phyloP scores from a whole-genome alignment of 2,797 vertebrate species.

The Limosa lapponica region DNA sequence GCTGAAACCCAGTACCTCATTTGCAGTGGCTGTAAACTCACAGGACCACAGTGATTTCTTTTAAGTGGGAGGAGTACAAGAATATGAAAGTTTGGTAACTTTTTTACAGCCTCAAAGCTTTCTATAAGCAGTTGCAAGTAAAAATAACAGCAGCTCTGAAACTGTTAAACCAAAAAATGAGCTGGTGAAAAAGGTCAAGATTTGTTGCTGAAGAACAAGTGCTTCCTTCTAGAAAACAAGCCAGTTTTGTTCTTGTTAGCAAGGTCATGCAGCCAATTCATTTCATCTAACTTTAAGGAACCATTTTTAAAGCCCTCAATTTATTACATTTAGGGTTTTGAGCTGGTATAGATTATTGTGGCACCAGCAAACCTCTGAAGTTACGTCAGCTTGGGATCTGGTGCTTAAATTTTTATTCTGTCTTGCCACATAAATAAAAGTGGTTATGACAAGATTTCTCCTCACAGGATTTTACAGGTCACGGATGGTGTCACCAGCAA shows the following conservation, averaged over 20 bases:
- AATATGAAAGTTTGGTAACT: background rate
- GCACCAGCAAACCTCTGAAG: background rate
- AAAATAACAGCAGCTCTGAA: background rate
- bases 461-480: background rate
- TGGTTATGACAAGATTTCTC: background rate
- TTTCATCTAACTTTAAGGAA: conserved; percentile 1
- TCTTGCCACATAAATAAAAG: background rate
- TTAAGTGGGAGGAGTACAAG: background rate
- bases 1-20: background rate
- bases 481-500: background rate
- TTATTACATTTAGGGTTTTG: background rate
- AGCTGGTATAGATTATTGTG: background rate
- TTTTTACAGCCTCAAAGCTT: background rate
- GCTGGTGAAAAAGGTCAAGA: background rate
- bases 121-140: background rate
- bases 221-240: background rate
- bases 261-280: background rate
- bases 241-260: background rate
- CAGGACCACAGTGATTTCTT: background rate
- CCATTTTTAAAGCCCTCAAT: background rate
- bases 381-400: background rate
- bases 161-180: background rate
- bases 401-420: background rate
- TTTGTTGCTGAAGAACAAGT: background rate
- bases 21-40: background rate